These are phyloP conservation scores for Eulemur albifrons DNA, from an alignment of 2,797 vertebrate species.

Conservation along the genomic window DNA sequence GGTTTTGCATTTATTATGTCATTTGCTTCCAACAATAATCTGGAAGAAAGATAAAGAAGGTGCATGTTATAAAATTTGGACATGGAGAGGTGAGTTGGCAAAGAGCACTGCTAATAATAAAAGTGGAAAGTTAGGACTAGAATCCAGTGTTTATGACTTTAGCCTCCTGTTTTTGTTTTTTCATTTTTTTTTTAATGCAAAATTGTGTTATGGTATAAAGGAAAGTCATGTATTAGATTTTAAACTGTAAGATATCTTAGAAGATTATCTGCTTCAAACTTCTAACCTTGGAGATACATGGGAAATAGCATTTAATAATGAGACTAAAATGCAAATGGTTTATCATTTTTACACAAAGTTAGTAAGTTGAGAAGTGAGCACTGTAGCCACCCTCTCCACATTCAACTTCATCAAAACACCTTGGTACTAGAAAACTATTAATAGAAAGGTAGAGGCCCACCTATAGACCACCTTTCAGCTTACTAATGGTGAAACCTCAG, in stretches of 20 bases:
- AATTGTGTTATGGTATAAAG: neutral
- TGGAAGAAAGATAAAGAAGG: neutral
- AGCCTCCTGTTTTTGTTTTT: neutral
- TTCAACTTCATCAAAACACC: neutral
- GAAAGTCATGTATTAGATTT: neutral
- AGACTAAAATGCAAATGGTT: neutral
- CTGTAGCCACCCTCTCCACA: neutral
- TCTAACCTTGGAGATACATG: neutral
- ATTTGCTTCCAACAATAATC: neutral
- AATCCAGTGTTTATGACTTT: neutral
- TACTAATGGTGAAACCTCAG: neutral
- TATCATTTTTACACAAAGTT: neutral
- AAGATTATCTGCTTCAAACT: neutral
- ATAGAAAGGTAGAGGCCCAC: neutral
- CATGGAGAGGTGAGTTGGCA: neutral
- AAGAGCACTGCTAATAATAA: neutral
- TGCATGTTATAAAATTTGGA: neutral
- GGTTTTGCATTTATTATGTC: neutral
- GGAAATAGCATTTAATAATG: neutral
- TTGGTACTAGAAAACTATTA: neutral
- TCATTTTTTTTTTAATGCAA: neutral
- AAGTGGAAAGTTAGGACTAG: neutral
- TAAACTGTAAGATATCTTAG: neutral
- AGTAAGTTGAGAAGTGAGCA: neutral
- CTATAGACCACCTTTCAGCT: neutral